Evolutionary conservation across 2,113 vertebrate species (phyloP).

Genomic region (Heterotis niloticus): DNA sequence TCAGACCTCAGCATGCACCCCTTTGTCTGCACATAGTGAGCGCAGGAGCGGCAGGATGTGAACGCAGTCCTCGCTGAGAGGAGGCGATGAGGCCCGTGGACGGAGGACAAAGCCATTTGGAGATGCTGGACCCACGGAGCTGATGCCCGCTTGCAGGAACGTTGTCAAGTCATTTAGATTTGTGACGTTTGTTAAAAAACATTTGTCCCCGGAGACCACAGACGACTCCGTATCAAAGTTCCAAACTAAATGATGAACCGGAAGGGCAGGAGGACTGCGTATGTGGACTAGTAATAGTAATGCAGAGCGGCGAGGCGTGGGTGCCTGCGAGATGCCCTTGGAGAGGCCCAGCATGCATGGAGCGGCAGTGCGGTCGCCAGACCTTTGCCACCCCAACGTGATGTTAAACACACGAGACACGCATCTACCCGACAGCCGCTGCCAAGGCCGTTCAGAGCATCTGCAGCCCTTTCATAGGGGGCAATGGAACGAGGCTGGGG

Average conservation of each 20-base stretch:
- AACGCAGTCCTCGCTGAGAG: background rate
- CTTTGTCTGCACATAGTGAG: background rate
- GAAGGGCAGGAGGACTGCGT: slow-evolving; percentile 28
- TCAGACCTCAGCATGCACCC: no score
- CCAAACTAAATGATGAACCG: background rate
- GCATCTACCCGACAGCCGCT: slow-evolving; percentile 35
- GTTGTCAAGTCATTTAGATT: slow-evolving; percentile 45
- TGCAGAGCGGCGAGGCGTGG: slow-evolving; percentile 48
- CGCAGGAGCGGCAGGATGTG: background rate
- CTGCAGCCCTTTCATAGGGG: slow-evolving; percentile 24
- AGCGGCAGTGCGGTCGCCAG: slow-evolving; percentile 23
- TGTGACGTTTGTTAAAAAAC: slow-evolving; percentile 51
- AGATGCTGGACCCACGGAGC: background rate
- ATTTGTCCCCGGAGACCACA: slow-evolving; percentile 51
- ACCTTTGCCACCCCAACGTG: slow-evolving; percentile 31
- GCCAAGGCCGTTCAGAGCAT: slow-evolving; percentile 16
- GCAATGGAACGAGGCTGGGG: slow-evolving; percentile 24
- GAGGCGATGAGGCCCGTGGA: background rate
- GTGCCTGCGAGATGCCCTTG: slow-evolving; percentile 50
- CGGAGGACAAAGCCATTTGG: slow-evolving; percentile 2
- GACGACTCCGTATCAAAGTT: slow-evolving; percentile 47
- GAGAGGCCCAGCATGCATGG: slow-evolving; percentile 30
- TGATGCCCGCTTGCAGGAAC: background rate
- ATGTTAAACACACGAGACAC: slow-evolving; percentile 35
- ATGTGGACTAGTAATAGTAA: slow-evolving; percentile 56